A percentile compares a stretch with the other conserved stretches of the same genome.
Conservation (phyloP, 2,888 invertebrate genomes). For the Teinopalpus imperialis region DNA sequence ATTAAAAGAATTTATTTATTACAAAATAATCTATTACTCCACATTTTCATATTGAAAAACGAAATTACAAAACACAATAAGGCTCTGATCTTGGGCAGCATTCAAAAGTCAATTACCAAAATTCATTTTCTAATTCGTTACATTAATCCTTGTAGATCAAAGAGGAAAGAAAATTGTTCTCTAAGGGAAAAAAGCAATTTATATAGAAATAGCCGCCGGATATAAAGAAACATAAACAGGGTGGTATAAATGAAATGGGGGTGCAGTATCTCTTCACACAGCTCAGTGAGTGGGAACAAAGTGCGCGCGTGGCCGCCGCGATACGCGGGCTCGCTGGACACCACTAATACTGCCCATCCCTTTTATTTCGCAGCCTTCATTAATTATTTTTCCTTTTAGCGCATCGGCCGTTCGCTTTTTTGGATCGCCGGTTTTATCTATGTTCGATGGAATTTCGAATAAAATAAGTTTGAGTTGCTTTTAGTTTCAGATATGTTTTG, state of each 20-base stretch:
- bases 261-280: constrained; percentile 66
- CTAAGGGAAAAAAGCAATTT: constrained; percentile 57
- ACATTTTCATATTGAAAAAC: too few relatives aligned
- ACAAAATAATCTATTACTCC: too few relatives aligned
- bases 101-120: constrained; percentile 15
- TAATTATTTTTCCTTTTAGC: constrained; percentile 44
- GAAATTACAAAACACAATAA: too few relatives aligned
- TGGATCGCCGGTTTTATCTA: constrained; percentile 2
- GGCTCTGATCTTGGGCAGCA: too few relatives aligned
- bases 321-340: constrained; percentile 32
- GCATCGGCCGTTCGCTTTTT: constrained; percentile 3
- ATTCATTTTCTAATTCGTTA: constrained; percentile 24
- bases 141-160: constrained; percentile 43
- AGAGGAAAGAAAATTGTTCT: constrained; percentile 46
- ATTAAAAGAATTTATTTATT: too few relatives aligned
- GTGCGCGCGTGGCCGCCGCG: constrained; percentile 39
- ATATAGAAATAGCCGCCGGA: constrained; percentile 39
- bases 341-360: constrained; percentile 29
- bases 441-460: too few relatives aligned
- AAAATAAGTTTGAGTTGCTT: too few relatives aligned
- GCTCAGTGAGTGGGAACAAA: constrained; percentile 64
- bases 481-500: too few relatives aligned
- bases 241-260: too few relatives aligned
- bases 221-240: constrained; percentile 42
- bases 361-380: constrained; percentile 50